Evolutionary conservation across 1,140 invertebrate species (phyloP).

Genomic region (Galleria mellonella): DNA sequence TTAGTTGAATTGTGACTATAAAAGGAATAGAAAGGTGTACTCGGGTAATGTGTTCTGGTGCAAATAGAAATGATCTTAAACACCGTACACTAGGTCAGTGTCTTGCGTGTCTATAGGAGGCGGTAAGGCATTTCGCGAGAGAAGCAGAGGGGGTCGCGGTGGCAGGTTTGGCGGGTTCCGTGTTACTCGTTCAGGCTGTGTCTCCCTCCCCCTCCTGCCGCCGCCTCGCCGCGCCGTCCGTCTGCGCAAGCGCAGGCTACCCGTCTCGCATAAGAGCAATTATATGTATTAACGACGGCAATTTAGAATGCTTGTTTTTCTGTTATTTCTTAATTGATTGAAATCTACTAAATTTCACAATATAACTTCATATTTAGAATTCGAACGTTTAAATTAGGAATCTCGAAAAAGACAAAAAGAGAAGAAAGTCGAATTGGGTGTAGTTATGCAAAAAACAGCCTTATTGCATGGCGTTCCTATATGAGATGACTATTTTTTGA

Average conservation of each 20-base stretch:
- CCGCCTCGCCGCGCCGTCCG: conserved; percentile 13
- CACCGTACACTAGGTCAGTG: conserved; percentile 5
- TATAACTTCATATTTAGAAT: no score
- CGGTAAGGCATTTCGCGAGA: conserved; percentile 52
- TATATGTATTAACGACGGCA: conserved; percentile 39
- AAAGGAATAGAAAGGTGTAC: conserved; percentile 49
- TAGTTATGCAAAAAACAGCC: no score
- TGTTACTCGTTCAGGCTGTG: conserved; percentile 46
- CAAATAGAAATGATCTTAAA: conserved; percentile 13
- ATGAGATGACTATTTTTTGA: no score
- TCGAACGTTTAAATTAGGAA: no score
- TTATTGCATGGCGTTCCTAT: no score
- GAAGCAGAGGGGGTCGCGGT: conserved; percentile 31
- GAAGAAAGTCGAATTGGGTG: no score
- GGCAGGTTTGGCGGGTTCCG: conserved; percentile 67
- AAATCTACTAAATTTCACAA: no score
- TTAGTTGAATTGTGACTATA: conserved; percentile 33
- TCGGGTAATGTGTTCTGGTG: conserved; percentile 5
- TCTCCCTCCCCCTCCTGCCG: conserved; percentile 16
- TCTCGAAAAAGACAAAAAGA: no score
- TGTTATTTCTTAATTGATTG: conserved; percentile 16
- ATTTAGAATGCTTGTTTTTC: conserved; percentile 22
- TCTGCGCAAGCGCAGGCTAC: conserved; percentile 29
- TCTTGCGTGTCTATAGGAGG: conserved; percentile 9
- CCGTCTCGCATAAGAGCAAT: conserved; percentile 36